A percentile compares a stretch with the other conserved stretches of the same genome.
Evolutionary conservation across 2,888 invertebrate species (phyloP).

Genomic region (Megamerina dolium): DNA sequence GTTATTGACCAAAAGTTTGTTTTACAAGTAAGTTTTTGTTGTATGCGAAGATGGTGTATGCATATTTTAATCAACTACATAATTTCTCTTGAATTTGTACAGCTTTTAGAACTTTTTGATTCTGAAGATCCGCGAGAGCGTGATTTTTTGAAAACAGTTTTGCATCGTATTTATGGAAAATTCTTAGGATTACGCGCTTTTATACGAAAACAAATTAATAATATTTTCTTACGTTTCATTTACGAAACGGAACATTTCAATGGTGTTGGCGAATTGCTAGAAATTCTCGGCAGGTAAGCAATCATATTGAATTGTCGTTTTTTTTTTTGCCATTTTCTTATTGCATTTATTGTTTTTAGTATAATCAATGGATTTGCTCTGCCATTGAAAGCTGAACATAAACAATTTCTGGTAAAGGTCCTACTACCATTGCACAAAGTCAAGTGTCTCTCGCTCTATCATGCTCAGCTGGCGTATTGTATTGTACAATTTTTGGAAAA

Average conservation of each 20-base stretch:
- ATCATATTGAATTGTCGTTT: neutral
- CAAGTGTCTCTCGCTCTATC: slow-evolving; percentile 92
- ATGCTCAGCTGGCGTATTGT: slow-evolving; percentile 97
- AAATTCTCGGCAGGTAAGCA: slow-evolving; percentile 83
- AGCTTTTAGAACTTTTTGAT: slow-evolving; percentile 92
- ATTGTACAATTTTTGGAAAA: slow-evolving; percentile 98
- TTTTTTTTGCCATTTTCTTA: neutral
- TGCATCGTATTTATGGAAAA: slow-evolving; percentile 97
- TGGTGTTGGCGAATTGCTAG: slow-evolving; percentile 92
- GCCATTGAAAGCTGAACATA: slow-evolving; percentile 97
- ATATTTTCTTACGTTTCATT: slow-evolving; percentile 93
- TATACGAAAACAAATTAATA: slow-evolving; percentile 97
- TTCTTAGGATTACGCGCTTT: slow-evolving; percentile 92
- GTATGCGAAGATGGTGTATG: neutral
- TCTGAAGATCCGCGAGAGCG: slow-evolving; percentile 95
- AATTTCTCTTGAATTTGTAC: slow-evolving; percentile 28
- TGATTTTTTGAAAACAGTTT: slow-evolving; percentile 94
- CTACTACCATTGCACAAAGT: slow-evolving; percentile 94
- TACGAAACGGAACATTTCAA: slow-evolving; percentile 99
- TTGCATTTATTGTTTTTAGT: slow-evolving; percentile 50
- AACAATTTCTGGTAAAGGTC: slow-evolving; percentile 91
- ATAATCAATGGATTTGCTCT: slow-evolving; percentile 98
- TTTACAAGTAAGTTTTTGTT: slow-evolving; percentile 60
- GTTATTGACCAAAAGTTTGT: slow-evolving; percentile 95
- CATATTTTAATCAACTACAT: neutral